Percentiles rank a stretch among this genome's conserved stretches.
Evolutionary conservation across 92 coral and sea anemone genomes (phyloP).

Genomic region (Blastomussa wellsi): DNA sequence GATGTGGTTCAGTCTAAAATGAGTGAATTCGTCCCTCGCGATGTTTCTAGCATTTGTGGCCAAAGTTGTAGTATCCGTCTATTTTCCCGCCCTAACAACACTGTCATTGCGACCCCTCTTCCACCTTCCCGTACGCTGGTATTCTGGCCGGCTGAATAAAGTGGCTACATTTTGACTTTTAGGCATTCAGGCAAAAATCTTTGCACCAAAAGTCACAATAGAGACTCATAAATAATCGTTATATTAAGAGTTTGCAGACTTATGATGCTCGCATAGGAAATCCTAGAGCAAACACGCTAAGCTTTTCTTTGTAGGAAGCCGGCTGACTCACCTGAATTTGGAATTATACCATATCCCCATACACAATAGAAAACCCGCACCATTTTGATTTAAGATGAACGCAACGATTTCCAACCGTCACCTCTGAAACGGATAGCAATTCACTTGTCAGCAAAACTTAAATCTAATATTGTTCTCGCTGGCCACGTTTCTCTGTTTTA

Average conservation of each 20-base stretch:
- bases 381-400: background rate
- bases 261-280: background rate
- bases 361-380: background rate
- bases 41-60: constrained; percentile 3
- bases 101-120: constrained; percentile 22
- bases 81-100: constrained; percentile 29
- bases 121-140: constrained; percentile 4
- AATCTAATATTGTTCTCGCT: constrained; percentile 12
- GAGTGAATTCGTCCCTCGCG: constrained; percentile 1
- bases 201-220: constrained; percentile 3
- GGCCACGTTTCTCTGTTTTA: constrained; percentile 21
- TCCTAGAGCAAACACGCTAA: background rate
- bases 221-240: background rate
- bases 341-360: background rate
- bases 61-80: background rate
- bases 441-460: constrained; percentile 29
- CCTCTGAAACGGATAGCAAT: constrained; percentile 14
- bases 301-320: too few species aligned
- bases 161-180: constrained; percentile 34
- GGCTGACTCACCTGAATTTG: background rate
- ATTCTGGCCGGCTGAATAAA: constrained; percentile 23
- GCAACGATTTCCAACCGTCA: background rate
- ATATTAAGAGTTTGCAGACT: background rate
- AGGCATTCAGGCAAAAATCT: background rate
- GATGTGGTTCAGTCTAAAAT: constrained; percentile 30